phyloP scores from a whole-genome alignment of 2,113 vertebrate genomes.

The Xiphias gladius region DNA sequence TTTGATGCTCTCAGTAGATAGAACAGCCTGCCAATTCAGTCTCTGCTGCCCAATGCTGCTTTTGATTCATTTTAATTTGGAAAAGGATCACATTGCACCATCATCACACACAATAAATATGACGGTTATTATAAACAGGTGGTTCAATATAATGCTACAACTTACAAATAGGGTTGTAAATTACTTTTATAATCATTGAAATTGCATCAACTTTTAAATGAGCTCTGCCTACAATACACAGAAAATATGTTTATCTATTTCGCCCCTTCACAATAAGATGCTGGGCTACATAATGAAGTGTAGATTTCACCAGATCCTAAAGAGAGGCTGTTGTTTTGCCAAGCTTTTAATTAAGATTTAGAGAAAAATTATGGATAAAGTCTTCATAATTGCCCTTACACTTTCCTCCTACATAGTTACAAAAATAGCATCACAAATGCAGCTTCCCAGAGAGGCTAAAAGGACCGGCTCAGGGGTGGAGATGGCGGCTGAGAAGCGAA shows the following conservation, averaged over 20 bases:
- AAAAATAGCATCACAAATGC: constrained; percentile 45
- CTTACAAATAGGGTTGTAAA: background rate
- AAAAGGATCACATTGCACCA: constrained; percentile 31
- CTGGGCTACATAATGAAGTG: background rate
- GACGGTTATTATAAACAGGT: constrained; percentile 31
- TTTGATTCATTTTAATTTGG: constrained; percentile 46
- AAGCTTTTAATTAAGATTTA: constrained; percentile 5
- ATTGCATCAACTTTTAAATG: constrained; percentile 3
- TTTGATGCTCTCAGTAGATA: constrained; percentile 13
- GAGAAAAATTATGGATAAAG: constrained; percentile 25
- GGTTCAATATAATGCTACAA: constrained; percentile 7
- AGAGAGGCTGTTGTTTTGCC: constrained; percentile 1
- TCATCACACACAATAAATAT: constrained; percentile 25
- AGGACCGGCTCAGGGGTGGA: constrained; percentile 24
- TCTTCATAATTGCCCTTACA: constrained; percentile 13
- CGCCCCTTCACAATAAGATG: background rate
- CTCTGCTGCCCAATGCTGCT: constrained; percentile 17
- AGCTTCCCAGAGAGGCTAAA: constrained; percentile 48
- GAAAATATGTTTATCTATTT: background rate
- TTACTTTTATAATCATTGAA: constrained; percentile 9
- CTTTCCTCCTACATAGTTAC: constrained; percentile 40
- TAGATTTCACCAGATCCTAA: background rate
- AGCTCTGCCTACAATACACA: background rate
- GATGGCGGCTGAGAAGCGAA: constrained; percentile 23
- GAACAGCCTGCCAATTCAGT: background rate